phyloP scores from a whole-genome alignment of 2,113 vertebrate species.

The Brachyhypopomus occidentalis region DNA sequence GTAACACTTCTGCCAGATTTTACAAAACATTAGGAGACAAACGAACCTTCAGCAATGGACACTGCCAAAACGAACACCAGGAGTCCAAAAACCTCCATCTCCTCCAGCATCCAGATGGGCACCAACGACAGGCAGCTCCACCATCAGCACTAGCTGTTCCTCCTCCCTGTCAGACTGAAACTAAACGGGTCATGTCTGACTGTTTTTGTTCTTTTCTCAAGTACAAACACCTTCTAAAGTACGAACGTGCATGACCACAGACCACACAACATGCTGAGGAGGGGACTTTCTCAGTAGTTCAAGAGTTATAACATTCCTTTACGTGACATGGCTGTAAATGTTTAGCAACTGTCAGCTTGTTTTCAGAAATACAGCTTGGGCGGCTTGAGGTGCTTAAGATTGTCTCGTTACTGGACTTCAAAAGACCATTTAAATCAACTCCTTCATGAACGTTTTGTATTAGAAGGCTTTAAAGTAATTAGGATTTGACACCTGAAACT shows the following conservation, averaged over 20 bases:
- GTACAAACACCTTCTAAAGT: not conserved
- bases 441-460: not conserved
- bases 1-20: not conserved
- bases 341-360: not conserved
- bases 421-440: not conserved
- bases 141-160: not conserved
- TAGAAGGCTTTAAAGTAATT: conserved; percentile 27
- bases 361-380: not conserved
- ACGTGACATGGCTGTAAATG: not conserved
- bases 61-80: conserved; percentile 30
- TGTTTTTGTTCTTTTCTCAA: conserved; percentile 13
- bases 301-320: not conserved
- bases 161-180: conserved; percentile 36
- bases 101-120: not conserved
- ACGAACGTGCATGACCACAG: conserved; percentile 50
- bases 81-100: conserved; percentile 37
- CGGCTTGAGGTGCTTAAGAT: not conserved
- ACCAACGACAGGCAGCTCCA: not conserved
- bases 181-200: conserved; percentile 21
- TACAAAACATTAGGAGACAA: not conserved
- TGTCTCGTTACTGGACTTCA: not conserved
- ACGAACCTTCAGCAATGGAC: conserved; percentile 44
- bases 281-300: conserved; percentile 39
- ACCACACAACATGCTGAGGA: conserved; percentile 49
- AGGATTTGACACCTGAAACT: conserved; percentile 56